Evolutionary conservation across 2,888 invertebrate genomes (phyloP).

Genomic region (Acanthococcus lagerstroemiae): DNA sequence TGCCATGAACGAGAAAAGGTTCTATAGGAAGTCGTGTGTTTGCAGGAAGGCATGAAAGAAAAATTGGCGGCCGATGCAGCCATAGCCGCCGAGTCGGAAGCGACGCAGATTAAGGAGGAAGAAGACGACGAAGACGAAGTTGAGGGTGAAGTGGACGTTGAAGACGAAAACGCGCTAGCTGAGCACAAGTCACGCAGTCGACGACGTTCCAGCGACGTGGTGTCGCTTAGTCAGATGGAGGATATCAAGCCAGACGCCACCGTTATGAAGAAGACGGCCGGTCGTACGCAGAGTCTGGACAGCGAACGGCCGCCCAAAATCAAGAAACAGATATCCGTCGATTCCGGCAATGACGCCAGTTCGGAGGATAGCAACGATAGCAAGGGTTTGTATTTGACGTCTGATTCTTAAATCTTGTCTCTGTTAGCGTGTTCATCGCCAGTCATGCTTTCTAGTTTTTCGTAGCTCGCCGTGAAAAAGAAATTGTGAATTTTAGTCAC

Average conservation of each 20-base stretch:
- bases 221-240: constrained; percentile 3
- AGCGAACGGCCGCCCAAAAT: constrained; percentile 36
- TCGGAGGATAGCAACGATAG: constrained; percentile 91
- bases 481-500: no score
- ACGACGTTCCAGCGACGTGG: constrained; percentile 3
- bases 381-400: constrained; percentile 44
- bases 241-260: background rate
- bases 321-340: constrained; percentile 56
- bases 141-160: background rate
- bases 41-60: constrained; percentile 74
- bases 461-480: no score
- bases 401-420: no score
- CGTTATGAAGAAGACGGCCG: background rate
- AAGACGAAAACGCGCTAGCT: background rate
- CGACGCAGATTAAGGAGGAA: constrained; percentile 44
- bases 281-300: constrained; percentile 14
- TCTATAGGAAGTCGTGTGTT: background rate
- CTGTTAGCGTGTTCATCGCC: no score
- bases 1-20: background rate
- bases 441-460: no score
- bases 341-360: constrained; percentile 86
- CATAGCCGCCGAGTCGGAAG: constrained; percentile 49
- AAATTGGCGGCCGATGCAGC: constrained; percentile 53
- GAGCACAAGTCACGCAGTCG: constrained; percentile 5
- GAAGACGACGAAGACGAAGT: constrained; percentile 42